Base-by-base conservation (phyloP, 2,797 vertebrate genomes). In the Darevskia mixta region DNA sequence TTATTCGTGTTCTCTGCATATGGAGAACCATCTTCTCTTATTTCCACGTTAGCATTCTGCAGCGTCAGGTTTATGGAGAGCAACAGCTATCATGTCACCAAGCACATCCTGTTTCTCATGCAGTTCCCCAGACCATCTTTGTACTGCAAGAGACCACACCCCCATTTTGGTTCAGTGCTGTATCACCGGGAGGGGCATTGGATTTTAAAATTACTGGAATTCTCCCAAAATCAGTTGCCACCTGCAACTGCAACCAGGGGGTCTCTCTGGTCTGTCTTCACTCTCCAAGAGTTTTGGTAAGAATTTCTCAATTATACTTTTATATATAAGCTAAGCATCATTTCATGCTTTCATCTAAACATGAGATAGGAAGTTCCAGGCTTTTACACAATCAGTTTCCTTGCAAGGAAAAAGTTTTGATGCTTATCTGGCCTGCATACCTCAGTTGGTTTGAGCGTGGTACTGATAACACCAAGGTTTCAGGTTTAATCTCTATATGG, bases 91-190 rank as follows among this genome's bases (percentile, higher is more conserved):
- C 35, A 85, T 9, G 45, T 72, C 43, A n/a, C 29, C 32, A 32
- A 32, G n/a, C 29, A 83, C 45, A n/a, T 83, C 43, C 27, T 3
- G 8, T 49, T 71, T 77, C 8, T 86, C 58, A n/a, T n/a, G 55
- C 17, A 69, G 55, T 79, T 86, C 20, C 77, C 77, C 32, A 72
- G 43, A 55, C 23, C 77, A 79, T 76, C 83, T 79, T 67, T 66
- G 83, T 71, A 91, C 90, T 94, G 90, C 90, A 92, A 94, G 88
- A 85, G 87, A 73, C 87, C 92, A 92, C 94, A 90, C 87, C 93
- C 87, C 90, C 89, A 32, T 94, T 92, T 93, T 92, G 17, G 58
- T 67, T 10, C 11, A 66, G 25, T 43, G 61, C 27, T 71, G 67
- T n/a, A 38, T 23, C 20, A 72, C 72, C 58, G 43, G 55, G 38